These are phyloP conservation scores for Cyprinodon brontotheroides DNA, from an alignment of 2,113 vertebrate genomes.

Conservation along the genomic window DNA sequence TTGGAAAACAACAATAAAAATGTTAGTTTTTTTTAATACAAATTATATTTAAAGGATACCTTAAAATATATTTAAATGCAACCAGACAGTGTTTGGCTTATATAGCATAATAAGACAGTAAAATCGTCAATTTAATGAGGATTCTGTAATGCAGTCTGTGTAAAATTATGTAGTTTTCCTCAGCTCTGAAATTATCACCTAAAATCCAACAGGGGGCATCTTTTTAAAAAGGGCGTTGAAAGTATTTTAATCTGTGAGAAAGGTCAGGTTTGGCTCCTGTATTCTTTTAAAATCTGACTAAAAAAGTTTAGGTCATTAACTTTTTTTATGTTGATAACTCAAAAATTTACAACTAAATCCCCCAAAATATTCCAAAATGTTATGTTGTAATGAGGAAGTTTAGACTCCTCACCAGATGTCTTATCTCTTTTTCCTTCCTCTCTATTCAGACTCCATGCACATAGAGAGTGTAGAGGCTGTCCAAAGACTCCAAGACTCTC, in stretches of 20 bases:
- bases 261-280: too few relatives aligned
- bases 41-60: background rate
- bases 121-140: background rate
- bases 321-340: too few relatives aligned
- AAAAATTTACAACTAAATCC: background rate
- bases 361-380: background rate
- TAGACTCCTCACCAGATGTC: background rate
- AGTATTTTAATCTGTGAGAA: too few relatives aligned
- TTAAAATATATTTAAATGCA: background rate
- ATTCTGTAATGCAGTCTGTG: background rate
- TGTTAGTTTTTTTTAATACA: too few relatives aligned
- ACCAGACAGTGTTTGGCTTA: background rate
- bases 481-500: slow-evolving; percentile 94
- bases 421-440: background rate
- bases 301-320: too few relatives aligned
- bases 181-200: too few relatives aligned
- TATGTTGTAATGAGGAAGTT: background rate
- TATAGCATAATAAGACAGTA: background rate
- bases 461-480: slow-evolving; percentile 95
- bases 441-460: slow-evolving; percentile 90
- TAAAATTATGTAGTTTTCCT: background rate
- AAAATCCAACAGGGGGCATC: too few relatives aligned
- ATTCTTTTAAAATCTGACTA: too few relatives aligned
- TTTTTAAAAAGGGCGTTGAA: too few relatives aligned
- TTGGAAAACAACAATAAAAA: too few relatives aligned